Base-by-base conservation (phyloP, 2,888 invertebrate species). In the Diogma glabrata region DNA sequence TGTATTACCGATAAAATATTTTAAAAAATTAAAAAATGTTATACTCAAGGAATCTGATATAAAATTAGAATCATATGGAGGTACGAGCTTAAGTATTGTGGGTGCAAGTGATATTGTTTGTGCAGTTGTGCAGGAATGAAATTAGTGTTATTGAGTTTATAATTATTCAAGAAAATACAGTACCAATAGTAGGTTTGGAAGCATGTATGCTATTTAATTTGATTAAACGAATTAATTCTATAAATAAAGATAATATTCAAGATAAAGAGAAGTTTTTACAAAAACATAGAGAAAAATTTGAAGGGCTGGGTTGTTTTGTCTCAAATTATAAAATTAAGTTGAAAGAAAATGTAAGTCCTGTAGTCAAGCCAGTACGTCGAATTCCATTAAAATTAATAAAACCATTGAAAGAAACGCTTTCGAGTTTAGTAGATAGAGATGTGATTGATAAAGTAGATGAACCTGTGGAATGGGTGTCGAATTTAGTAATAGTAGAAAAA, bases 401-500 rank as follows among this genome's bases (percentile, higher is more conserved):
- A 6, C 28, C 40, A 2, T 28, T 53, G 7, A 53, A 47, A 19
- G 14, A 10, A 5, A 45, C 40, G 40, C 19, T 47, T 3, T 19
- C 47, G 10, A 45, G 36, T 5, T 26, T 52, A 40, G 40, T 38
- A 36, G 19, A 24, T 0, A 4, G 16, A 26, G 16, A 38, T 17
- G 23, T 53, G 10, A 53, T 53, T 47, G 51, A 53, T 40, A 52
- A 40, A 49, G 52, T 53, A 17, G 38, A 53, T 49, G 54, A 54
- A 5, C 57, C 55, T 17, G 22, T 50, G 1, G 50, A 54, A 38
- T 50, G 52, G 28, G 52, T 47, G 16, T 38, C 26, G 19, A 49
- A 50, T 52, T 40, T 60, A 8, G 59, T 60, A 2, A 57, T 60
- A 28, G 58, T 50, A n/a, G 52, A 52, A 23, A 61, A 61, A 52